Percentiles rank a stretch among this genome's conserved stretches.
These are phyloP conservation scores for Bellardia bayeri DNA, from an alignment of 2,888 invertebrate species.

Conservation along the genomic window DNA sequence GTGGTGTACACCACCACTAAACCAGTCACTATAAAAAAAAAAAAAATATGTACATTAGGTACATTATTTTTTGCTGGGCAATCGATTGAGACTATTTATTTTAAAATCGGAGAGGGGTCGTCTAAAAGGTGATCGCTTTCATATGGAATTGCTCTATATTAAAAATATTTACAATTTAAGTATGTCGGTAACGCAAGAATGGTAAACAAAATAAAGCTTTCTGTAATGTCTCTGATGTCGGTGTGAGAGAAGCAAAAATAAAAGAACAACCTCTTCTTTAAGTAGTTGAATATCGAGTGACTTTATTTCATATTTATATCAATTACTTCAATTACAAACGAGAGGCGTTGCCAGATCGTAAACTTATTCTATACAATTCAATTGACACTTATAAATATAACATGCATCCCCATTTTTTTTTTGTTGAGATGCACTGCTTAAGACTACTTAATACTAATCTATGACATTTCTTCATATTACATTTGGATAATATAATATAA, in stretches of 20 bases:
- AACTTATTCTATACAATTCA: slow-evolving; percentile 26
- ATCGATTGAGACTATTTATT: no score
- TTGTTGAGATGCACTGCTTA: slow-evolving; percentile 21
- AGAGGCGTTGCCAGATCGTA: slow-evolving; percentile 6
- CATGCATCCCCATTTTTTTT: slow-evolving; percentile 15
- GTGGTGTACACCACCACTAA: no score
- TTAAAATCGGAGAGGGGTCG: no score
- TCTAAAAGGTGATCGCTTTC: no score
- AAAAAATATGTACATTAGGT: no score
- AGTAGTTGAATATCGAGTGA: neutral
- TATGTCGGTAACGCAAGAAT: no score
- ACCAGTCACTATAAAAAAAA: no score
- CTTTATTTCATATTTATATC: slow-evolving; percentile 29
- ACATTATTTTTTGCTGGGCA: no score
- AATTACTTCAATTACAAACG: slow-evolving; percentile 14
- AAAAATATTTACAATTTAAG: no score
- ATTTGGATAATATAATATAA: neutral
- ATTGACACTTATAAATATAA: neutral
- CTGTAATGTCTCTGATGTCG: no score
- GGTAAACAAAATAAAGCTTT: no score
- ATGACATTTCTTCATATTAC: neutral
- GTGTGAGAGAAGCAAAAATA: neutral
- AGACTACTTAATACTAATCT: neutral
- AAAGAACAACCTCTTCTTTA: slow-evolving; percentile 6
- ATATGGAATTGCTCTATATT: no score